Evolutionary conservation across 2,797 vertebrate genomes (phyloP), one percentile per base, ranked within the genome.

Genomic region (Varecia variegata): DNA sequence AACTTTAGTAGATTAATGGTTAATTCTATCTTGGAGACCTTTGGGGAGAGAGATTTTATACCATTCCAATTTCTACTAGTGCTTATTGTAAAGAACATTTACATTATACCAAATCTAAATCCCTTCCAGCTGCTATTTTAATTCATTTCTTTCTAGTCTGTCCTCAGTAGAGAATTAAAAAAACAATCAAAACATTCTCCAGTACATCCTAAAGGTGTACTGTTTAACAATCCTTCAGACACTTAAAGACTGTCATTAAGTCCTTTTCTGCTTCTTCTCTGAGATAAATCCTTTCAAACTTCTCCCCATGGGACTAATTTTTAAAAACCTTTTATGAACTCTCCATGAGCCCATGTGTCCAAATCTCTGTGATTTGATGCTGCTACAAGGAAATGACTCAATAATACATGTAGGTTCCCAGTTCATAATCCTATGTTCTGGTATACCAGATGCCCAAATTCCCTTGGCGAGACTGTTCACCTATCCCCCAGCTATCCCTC

Each of bases 111-210:
- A 56, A 79, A 86, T 68, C 43, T 38, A 80, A 87, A 93, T 45
- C 38, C 68, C 52, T 43, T 95, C 88, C 80, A 93, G 96, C 74
- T 87, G 56, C 62, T 73, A 79, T 65, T 68, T 80, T 71, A 94
- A 94, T 60, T 86, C 76, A 94, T 58, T 93, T 84, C 45, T 71
- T 79, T 88, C 85, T 86, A 93, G 56, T 94, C 32, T 58, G 71
- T 54, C 62, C 81, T 92, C 70, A 68, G 56, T n/a, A 71, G 88
- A 94, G 70, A 94, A 68, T 58, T 84, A 23, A 35, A 84, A 84
- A 83, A 68, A 95, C 38, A 79, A 94, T 83, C 58, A 95, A 43
- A 89, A 67, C 58, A 17, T 12, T 70, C 50, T 62, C 87, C 70
- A 74, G 76, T 60, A 80, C 38, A 81, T 90, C 50, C 67, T 43